phyloP scores from a whole-genome alignment of 2,888 invertebrate genomes.

The Tuberolachnus salignus region DNA sequence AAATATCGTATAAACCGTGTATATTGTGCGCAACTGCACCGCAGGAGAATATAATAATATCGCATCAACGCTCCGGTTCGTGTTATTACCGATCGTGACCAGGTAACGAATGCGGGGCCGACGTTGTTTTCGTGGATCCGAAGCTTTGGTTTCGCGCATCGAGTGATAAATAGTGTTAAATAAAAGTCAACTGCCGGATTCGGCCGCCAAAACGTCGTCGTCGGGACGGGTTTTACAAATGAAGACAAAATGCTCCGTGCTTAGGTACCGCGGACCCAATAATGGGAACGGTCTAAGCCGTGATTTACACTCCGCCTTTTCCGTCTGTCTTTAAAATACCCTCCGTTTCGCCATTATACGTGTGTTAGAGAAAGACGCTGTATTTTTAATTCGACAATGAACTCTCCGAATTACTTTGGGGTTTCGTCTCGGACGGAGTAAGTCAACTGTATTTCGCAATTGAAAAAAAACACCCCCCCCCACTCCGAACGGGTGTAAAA shows the following conservation, averaged over 20 bases:
- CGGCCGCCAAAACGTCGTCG: constrained; percentile 29
- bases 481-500: not conserved
- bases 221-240: constrained; percentile 47
- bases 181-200: constrained; percentile 46
- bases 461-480: not conserved
- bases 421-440: constrained; percentile 4
- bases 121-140: not conserved
- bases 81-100: constrained; percentile 7
- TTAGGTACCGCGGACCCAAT: constrained; percentile 33
- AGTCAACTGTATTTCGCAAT: constrained; percentile 21
- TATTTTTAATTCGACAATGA: constrained; percentile 30
- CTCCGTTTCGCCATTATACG: not conserved
- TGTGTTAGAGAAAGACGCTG: not conserved
- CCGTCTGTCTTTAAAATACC: constrained; percentile 18
- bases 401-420: constrained; percentile 9
- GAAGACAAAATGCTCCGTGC: constrained; percentile 44
- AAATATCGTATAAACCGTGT: not conserved
- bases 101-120: constrained; percentile 10
- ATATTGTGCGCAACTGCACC: not conserved
- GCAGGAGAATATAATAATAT: too few species aligned
- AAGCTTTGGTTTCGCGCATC: constrained; percentile 10
- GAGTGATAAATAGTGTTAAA: constrained; percentile 50
- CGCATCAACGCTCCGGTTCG: not conserved
- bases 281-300: constrained; percentile 38
- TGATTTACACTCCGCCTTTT: constrained; percentile 41